phyloP scores from a whole-genome alignment of 2,888 invertebrate genomes.

The Frankliniella fusca region DNA sequence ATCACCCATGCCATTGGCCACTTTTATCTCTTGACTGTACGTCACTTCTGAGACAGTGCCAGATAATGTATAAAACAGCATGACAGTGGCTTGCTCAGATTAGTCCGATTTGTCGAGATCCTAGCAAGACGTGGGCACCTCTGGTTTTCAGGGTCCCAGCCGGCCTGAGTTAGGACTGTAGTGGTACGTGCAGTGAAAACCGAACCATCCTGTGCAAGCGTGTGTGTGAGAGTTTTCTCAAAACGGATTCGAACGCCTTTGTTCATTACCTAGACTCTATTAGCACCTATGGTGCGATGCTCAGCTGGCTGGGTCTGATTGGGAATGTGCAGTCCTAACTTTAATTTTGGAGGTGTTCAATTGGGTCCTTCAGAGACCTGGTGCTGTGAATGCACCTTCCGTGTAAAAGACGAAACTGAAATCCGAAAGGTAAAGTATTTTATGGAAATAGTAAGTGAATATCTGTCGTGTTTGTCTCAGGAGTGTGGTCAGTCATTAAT shows the following conservation, averaged over 20 bases:
- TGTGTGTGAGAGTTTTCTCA: not conserved
- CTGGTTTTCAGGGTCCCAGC: not conserved
- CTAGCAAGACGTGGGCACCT: constrained; percentile 9
- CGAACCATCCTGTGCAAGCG: not conserved
- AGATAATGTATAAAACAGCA: constrained; percentile 20
- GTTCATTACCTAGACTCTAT: constrained; percentile 11
- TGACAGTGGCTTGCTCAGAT: constrained; percentile 24
- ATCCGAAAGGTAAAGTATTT: constrained; percentile 13
- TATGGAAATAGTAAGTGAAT: not conserved
- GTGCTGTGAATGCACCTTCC: constrained; percentile 19
- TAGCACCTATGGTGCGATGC: constrained; percentile 16
- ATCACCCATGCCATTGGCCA: constrained; percentile 25
- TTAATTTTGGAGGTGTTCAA: constrained; percentile 26
- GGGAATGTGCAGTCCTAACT: constrained; percentile 24
- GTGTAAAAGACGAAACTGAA: constrained; percentile 23
- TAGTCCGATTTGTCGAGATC: constrained; percentile 20
- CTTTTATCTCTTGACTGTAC: constrained; percentile 14
- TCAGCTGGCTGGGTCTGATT: constrained; percentile 24
- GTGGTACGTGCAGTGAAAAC: constrained; percentile 11
- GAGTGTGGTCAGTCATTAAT: constrained; percentile 30
- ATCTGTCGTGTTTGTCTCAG: not conserved
- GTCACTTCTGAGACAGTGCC: constrained; percentile 17
- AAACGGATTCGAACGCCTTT: not conserved
- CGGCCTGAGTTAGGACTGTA: constrained; percentile 14
- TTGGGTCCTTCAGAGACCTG: constrained; percentile 14